Evolutionary conservation across 1,140 invertebrate genomes (phyloP), one percentile per base, ranked within the genome.

Genomic region (Calosoma granatense): DNA sequence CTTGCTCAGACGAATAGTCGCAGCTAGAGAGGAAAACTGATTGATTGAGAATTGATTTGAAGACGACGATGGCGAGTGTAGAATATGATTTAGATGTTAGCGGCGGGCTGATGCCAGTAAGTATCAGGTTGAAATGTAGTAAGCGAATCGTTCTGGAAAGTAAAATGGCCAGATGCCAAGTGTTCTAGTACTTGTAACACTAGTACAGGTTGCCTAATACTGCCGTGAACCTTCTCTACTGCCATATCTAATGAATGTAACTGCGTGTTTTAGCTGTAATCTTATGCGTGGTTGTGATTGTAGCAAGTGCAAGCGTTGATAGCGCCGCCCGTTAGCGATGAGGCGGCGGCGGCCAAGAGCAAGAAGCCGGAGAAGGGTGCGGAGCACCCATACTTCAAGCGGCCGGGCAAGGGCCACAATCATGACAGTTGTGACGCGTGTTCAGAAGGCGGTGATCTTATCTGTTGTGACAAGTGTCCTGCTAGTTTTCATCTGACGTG

Each of bases 401-500:
- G 87, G 59, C 89, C 87, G 62, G 90, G 91, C 3, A 84, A 88
- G 68, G 86, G 90, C n/a, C 88, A 94, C 62, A 97, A 96, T 74
- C 88, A 90, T 70, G 93, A 96, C 70, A 86, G 83, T 59, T 97
- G 94, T 71, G 92, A 96, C 74, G 87, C 87, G 47, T 94, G 92
- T 70, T 81, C 87, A 61, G 93, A 96, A 78, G 93, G 92, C 36
- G 94, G 94, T 22, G 90, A 95, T 72, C 74, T 97, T n/a, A 84
- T 97, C 53, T 97, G 93, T 69, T 97, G 95, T 72, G 94, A 97
- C 70, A 83, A 86, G 60, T 97, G 94, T 70, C 92, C 93, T 26
- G 90, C 91, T 26, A 93, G 93, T 26, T 97, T 97, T 75, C 94
- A 97, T 76, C 77, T 96, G 47, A 81, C 86, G 54, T 97, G 94